Conservation (phyloP, 2,888 invertebrate species). For the Drosophila borealis region DNA sequence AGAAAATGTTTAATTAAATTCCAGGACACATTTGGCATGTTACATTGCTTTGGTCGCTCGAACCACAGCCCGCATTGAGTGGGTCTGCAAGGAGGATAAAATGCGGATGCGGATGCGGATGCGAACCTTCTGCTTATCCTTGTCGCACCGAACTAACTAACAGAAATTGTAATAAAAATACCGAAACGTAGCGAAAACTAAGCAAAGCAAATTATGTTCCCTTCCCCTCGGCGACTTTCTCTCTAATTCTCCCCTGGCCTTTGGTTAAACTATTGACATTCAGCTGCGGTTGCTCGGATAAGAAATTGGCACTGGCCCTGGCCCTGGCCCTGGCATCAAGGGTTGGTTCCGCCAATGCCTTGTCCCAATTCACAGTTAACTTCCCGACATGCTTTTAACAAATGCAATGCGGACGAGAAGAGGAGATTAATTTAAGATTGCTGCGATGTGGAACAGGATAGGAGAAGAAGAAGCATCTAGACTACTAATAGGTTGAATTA, state of each 20-base stretch:
- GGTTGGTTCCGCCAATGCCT: conserved; percentile 13
- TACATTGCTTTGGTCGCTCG: conserved; percentile 69
- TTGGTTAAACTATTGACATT: conserved; percentile 67
- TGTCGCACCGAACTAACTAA: conserved; percentile 58
- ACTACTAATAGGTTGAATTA: too few relatives aligned
- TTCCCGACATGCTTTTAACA: not conserved
- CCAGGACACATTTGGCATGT: conserved; percentile 82
- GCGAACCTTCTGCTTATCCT: conserved; percentile 41
- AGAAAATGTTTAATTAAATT: conserved; percentile 82
- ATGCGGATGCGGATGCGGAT: not conserved
- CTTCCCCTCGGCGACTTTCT: not conserved
- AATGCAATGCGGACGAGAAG: too few relatives aligned
- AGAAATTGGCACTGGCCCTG: conserved; percentile 40
- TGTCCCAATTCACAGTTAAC: conserved; percentile 20
- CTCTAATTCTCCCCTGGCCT: not conserved
- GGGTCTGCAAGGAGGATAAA: not conserved
- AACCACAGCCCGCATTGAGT: conserved; percentile 58
- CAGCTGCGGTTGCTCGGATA: conserved; percentile 50
- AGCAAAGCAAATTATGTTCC: conserved; percentile 77
- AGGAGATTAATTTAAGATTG: not conserved
- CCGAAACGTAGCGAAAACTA: conserved; percentile 78
- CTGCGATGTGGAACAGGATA: not conserved
- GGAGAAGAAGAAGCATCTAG: not conserved
- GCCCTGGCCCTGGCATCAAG: not conserved
- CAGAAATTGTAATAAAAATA: conserved; percentile 81